These are phyloP conservation scores for Muscidifurax raptorellus DNA, from an alignment of 1,140 invertebrate genomes.

Conservation along the genomic window DNA sequence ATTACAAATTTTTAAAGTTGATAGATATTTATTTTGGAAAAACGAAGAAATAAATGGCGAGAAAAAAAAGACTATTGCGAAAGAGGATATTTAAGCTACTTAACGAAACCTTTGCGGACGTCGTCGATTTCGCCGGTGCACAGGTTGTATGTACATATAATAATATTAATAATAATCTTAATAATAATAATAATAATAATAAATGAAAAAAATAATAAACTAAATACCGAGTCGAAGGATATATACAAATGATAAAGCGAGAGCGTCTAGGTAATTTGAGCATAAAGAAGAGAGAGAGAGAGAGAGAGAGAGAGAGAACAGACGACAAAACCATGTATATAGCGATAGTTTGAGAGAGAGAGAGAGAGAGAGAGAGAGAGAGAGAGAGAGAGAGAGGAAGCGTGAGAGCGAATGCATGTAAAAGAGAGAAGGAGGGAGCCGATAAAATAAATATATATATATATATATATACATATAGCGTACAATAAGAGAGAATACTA, in stretches of 20 bases:
- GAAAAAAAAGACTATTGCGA: conserved; percentile 30
- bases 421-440: conserved; percentile 49
- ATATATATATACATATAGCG: conserved; percentile 55
- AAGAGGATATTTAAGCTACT: conserved; percentile 35
- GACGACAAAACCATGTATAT: conserved; percentile 48
- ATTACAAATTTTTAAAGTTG: conserved; percentile 54
- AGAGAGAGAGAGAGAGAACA: conserved; percentile 27
- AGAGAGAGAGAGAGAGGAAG: conserved; percentile 46
- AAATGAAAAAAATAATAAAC: conserved; percentile 35
- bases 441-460: conserved; percentile 15
- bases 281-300: too few species aligned
- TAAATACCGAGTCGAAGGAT: conserved; percentile 27
- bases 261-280: conserved; percentile 31
- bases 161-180: conserved; percentile 45
- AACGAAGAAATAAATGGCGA: conserved; percentile 17
- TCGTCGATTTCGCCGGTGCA: conserved; percentile 44
- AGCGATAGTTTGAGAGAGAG: conserved; percentile 37
- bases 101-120: conserved; percentile 40
- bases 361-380: conserved; percentile 6
- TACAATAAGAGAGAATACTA: conserved; percentile 19
- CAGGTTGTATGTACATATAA: conserved; percentile 50
- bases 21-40: conserved; percentile 54
- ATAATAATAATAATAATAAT: not conserved
- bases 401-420: conserved; percentile 34
- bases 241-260: conserved; percentile 38